Evolutionary conservation across 2,113 vertebrate species (phyloP).

Genomic region (Riparia riparia): DNA sequence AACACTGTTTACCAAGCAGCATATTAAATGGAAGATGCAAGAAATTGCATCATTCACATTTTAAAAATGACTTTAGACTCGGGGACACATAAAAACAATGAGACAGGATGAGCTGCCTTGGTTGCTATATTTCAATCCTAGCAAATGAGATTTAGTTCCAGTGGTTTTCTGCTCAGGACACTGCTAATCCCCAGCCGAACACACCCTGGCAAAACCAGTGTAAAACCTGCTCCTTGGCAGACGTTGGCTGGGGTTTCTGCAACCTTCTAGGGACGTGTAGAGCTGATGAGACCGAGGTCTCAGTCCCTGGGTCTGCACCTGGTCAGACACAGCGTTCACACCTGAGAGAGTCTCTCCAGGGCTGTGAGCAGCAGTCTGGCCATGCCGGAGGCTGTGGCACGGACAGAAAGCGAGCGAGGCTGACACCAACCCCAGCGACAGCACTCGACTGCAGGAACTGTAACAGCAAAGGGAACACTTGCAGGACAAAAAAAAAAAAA

Average conservation of each 20-base stretch:
- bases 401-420: background rate
- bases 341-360: background rate
- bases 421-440: background rate
- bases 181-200: constrained; percentile 21
- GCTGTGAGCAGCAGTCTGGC: background rate
- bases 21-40: constrained; percentile 82
- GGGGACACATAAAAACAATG: constrained; percentile 70
- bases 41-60: constrained; percentile 81
- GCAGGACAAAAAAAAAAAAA: background rate
- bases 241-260: background rate
- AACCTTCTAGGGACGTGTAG: fast-evolving
- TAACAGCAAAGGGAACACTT: background rate
- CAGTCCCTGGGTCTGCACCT: background rate
- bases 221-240: background rate
- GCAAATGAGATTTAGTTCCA: constrained; percentile 67
- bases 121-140: constrained; percentile 61
- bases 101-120: constrained; percentile 52
- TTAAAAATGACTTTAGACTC: constrained; percentile 81
- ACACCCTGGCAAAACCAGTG: constrained; percentile 13
- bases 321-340: background rate
- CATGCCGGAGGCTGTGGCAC: fast-evolving
- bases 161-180: constrained; percentile 59
- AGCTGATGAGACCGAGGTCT: background rate
- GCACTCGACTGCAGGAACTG: background rate
- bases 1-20: constrained; percentile 82